Evolutionary conservation across 2,113 vertebrate genomes (phyloP).

Genomic region (Oncorhynchus kisutch): DNA sequence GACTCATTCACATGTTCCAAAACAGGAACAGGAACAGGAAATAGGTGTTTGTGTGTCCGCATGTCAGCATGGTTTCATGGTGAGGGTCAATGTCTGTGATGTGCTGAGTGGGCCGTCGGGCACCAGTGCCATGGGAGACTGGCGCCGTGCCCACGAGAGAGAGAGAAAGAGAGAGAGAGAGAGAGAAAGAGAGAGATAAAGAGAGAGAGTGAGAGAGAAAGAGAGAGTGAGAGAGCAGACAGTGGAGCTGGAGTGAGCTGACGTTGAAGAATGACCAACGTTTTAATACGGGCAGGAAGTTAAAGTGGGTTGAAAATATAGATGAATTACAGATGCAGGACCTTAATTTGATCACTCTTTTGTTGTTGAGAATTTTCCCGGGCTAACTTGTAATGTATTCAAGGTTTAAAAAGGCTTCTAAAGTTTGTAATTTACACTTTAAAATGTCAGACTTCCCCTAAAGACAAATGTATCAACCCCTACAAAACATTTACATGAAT

Average conservation of each 20-base stretch:
- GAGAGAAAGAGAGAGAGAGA: too few species aligned
- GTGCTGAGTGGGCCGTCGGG: constrained; percentile 37
- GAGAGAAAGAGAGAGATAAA: too few species aligned
- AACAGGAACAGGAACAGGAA: background rate
- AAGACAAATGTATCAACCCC: too few species aligned
- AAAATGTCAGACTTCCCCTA: too few species aligned
- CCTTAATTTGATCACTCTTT: too few species aligned
- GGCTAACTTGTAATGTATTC: too few species aligned
- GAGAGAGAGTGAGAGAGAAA: background rate
- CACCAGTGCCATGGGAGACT: constrained; percentile 11
- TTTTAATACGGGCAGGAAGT: background rate
- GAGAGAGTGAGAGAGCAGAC: background rate
- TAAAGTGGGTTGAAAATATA: background rate
- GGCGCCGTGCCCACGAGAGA: constrained; percentile 35
- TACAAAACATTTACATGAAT: too few species aligned
- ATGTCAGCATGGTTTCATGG: constrained; percentile 17
- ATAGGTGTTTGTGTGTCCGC: background rate
- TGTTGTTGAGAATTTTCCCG: too few species aligned
- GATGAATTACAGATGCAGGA: constrained; percentile 4
- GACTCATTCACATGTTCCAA: constrained; percentile 25
- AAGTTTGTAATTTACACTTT: too few species aligned
- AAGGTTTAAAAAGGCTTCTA: too few species aligned
- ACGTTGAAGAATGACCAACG: background rate
- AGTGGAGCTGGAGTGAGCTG: background rate
- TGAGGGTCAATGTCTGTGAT: constrained; percentile 19